Conservation (phyloP, 2,797 vertebrate genomes). For the Rhadinocentrus ornatus region DNA sequence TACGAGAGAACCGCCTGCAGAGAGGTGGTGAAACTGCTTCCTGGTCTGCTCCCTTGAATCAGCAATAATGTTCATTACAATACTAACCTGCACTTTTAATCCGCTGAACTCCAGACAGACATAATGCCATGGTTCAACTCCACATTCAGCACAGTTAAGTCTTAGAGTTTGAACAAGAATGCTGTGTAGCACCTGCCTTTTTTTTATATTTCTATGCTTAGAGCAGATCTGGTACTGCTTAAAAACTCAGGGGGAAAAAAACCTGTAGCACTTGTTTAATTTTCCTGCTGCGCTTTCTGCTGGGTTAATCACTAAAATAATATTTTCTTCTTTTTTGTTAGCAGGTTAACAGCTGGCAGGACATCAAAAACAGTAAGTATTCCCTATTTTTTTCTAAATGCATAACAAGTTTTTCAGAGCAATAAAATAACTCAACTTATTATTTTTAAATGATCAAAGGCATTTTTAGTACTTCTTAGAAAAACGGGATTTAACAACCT, state of each 20-base stretch:
- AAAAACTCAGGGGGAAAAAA: conserved; percentile 17
- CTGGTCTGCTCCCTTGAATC: conserved; percentile 44
- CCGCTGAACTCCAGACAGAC: not conserved
- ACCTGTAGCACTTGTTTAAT: conserved; percentile 21
- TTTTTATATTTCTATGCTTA: conserved; percentile 30
- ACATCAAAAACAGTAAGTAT: conserved; percentile 53
- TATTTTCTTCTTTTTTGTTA: conserved; percentile 41
- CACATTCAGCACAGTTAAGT: conserved; percentile 33
- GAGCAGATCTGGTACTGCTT: conserved; percentile 42
- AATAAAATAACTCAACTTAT: not conserved
- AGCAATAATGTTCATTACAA: conserved; percentile 37
- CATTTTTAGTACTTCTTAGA: not conserved
- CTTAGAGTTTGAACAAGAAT: conserved; percentile 12
- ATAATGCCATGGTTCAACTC: conserved; percentile 24
- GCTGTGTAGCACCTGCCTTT: conserved; percentile 40
- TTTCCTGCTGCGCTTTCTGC: conserved; percentile 5
- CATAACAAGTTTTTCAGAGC: not conserved
- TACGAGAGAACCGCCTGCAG: conserved; percentile 55
- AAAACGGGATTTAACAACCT: not conserved
- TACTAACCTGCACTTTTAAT: conserved; percentile 42
- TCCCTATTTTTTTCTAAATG: not conserved
- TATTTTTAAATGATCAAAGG: not conserved
- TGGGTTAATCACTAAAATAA: conserved; percentile 16
- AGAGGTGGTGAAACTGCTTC: conserved; percentile 51
- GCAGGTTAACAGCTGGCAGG: conserved; percentile 70